Conservation (phyloP, 2,888 invertebrate genomes). For the Drosophila monieri region DNA sequence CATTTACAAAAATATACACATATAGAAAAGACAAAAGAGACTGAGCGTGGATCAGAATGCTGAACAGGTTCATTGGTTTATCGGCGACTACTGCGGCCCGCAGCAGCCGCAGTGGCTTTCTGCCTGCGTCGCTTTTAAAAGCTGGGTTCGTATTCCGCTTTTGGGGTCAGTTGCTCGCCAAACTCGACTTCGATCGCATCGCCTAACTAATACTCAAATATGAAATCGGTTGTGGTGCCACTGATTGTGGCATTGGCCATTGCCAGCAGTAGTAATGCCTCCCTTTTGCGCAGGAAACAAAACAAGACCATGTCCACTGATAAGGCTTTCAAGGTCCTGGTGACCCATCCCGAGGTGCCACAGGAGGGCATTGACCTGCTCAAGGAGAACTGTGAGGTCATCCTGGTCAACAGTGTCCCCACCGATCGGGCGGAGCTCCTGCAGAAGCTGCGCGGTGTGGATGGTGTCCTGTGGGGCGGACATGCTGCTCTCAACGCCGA, state of each 20-base stretch:
- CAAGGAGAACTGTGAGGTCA: slow-evolving; percentile 84
- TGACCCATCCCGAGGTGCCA: slow-evolving; percentile 89
- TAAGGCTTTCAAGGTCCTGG: slow-evolving; percentile 86
- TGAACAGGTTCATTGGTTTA: slow-evolving; percentile 65
- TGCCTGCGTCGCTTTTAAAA: slow-evolving; percentile 38
- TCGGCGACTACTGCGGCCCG: slow-evolving; percentile 41
- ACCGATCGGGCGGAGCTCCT: slow-evolving; percentile 78
- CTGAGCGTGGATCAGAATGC: slow-evolving; percentile 46
- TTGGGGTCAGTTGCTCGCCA: slow-evolving; percentile 47
- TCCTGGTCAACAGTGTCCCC: slow-evolving; percentile 74
- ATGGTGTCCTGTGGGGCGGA: slow-evolving; percentile 82
- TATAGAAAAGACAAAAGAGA: slow-evolving; percentile 1
- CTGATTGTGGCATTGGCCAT: slow-evolving; percentile 36
- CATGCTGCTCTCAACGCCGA: slow-evolving; percentile 79
- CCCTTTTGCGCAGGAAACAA: slow-evolving; percentile 46
- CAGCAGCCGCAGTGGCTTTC: slow-evolving; percentile 20
- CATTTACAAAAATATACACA: neutral
- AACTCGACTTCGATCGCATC: slow-evolving; percentile 35
- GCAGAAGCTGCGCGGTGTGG: slow-evolving; percentile 79
- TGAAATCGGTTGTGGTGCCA: slow-evolving; percentile 18
- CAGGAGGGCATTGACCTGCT: slow-evolving; percentile 87
- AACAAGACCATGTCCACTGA: slow-evolving; percentile 63
- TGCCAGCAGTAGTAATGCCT: slow-evolving; percentile 40
- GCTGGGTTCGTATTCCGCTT: slow-evolving; percentile 49
- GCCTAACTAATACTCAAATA: slow-evolving; percentile 5